phyloP scores from a whole-genome alignment of 2,113 vertebrate species.

The human region GRCh38 chrX:25484001-25484500 shows the following conservation, averaged over 20 bases:
- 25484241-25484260: conserved; percentile 73
- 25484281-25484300: conserved; percentile 72
- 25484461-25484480: no score
- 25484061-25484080: not conserved
- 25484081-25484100: not conserved
- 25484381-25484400: not conserved
- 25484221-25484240: conserved; percentile 79
- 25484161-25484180: conserved; percentile 60
- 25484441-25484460: not conserved
- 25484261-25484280: conserved; percentile 71
- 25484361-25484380: not conserved
- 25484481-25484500: no score
- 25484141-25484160: conserved; percentile 54
- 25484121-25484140: conserved; percentile 48
- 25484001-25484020: conserved; percentile 27
- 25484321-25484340: conserved; percentile 55
- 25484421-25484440: not conserved
- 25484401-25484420: not conserved
- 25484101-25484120: not conserved
- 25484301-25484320: conserved; percentile 47
- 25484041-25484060: not conserved
- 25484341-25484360: not conserved
- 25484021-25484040: not conserved
- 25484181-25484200: conserved; percentile 55
- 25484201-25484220: conserved; percentile 72